Conservation (phyloP, 2,888 invertebrate genomes). For the Papilio gigon region DNA sequence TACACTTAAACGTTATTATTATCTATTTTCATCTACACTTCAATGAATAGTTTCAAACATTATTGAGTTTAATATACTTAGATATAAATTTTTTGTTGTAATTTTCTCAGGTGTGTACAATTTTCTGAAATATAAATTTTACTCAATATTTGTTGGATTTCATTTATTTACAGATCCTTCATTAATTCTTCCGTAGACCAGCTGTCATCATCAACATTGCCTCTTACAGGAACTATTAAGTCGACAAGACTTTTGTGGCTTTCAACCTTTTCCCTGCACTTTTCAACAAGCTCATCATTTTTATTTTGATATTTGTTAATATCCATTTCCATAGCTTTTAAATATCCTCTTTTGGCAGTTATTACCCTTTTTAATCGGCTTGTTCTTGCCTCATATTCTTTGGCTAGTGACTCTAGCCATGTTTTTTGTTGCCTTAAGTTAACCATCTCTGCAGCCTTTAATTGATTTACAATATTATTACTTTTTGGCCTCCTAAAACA, state of each 20-base stretch:
- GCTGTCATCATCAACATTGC: slow-evolving; percentile 47
- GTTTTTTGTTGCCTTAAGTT: slow-evolving; percentile 69
- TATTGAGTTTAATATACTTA: slow-evolving; percentile 68
- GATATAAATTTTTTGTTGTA: slow-evolving; percentile 74
- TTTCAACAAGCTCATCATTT: slow-evolving; percentile 66
- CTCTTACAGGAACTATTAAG: slow-evolving; percentile 28
- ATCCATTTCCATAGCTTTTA: slow-evolving; percentile 73
- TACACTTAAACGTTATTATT: slow-evolving; percentile 63
- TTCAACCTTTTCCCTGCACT: slow-evolving; percentile 64
- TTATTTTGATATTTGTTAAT: slow-evolving; percentile 74
- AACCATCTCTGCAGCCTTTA: slow-evolving; percentile 67
- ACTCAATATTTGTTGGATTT: slow-evolving; percentile 64
- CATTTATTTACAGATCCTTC: slow-evolving; percentile 60
- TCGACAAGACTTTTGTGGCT: slow-evolving; percentile 60
- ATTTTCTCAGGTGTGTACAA: slow-evolving; percentile 80
- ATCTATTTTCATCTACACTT: slow-evolving; percentile 74
- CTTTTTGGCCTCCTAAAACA: slow-evolving; percentile 71
- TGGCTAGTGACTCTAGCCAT: slow-evolving; percentile 65
- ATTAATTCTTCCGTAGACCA: slow-evolving; percentile 64
- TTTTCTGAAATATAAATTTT: slow-evolving; percentile 82
- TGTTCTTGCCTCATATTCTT: slow-evolving; percentile 71
- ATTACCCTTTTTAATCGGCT: slow-evolving; percentile 66
- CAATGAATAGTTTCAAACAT: slow-evolving; percentile 64
- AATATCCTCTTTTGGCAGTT: slow-evolving; percentile 70
- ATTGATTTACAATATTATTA: slow-evolving; percentile 67